Evolutionary conservation across 1,140 invertebrate species (phyloP), one percentile per base, ranked within the genome.

Genomic region (Sitophilus oryzae): DNA sequence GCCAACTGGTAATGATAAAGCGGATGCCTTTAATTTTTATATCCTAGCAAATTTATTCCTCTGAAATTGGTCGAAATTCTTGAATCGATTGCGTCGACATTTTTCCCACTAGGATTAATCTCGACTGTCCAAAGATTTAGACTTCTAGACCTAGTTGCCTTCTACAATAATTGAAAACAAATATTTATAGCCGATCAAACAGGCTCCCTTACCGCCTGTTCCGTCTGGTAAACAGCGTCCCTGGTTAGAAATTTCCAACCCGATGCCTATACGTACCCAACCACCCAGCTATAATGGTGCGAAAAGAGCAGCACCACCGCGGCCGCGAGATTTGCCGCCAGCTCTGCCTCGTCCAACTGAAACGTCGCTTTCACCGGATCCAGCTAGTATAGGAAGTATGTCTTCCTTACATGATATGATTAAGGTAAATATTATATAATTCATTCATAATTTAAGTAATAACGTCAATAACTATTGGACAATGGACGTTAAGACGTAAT

Each of bases 331-430:
- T 69, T 74, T 78, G 42, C 80, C 80, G 48, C 79, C 79, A 0
- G 77, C 80, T 46, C 71, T 79, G 14, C 77, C 79, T 64, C 66
- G 80, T 64, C 63, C 81, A 37, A 74, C 79, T 64, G 77, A 74
- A 72, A 79, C 65, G 62, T 79, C 73, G 3, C 67, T 65, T 23
- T 72, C 68, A 11, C 67, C 68, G 8, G 67, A 71, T 62, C 83
- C 83, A 15, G 74, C 82, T 43, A 83, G 81, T 57, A 75, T 84
- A 30, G 83, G 83, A 64, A 86, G 83, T 66, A 85, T 85, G 74
- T 82, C 82, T 65, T 86, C 83, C 6, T 71, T 86, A 55, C 84
- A 86, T 65, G 84, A 88, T 60, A 82, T 84, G 66, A 80, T 83
- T 30, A 80, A 78, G 67, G 72, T 72, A 62, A 60, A 36, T 14